Evolutionary conservation across 2,888 invertebrate genomes (phyloP).

Genomic region (Cerceris rybyensis): DNA sequence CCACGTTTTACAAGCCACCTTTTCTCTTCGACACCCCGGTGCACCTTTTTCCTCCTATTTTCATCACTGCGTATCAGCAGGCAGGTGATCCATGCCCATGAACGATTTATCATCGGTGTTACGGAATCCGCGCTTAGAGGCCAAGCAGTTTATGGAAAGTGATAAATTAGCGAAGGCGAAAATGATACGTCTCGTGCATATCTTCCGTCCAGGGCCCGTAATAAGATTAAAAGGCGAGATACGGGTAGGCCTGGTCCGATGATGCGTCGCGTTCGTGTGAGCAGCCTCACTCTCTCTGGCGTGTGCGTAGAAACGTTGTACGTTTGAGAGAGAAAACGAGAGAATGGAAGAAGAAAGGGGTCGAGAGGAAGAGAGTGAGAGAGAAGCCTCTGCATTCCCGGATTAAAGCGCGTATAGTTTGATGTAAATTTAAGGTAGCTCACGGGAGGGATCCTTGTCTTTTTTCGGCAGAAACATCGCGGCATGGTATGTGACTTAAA

Average conservation of each 20-base stretch:
- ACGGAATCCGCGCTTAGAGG: constrained; percentile 62
- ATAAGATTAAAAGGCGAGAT: constrained; percentile 76
- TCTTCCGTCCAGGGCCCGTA: constrained; percentile 68
- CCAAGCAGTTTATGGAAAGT: constrained; percentile 64
- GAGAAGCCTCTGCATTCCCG: constrained; percentile 60
- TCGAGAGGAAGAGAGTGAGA: constrained; percentile 10
- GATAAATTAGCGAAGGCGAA: constrained; percentile 71
- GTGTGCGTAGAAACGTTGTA: constrained; percentile 12
- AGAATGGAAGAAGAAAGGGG: neutral
- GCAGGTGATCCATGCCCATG: constrained; percentile 37
- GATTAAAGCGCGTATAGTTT: constrained; percentile 74
- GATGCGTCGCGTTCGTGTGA: constrained; percentile 29
- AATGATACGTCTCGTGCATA: constrained; percentile 72
- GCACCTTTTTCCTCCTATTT: neutral
- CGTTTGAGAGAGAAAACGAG: neutral
- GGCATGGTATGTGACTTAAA: constrained; percentile 75
- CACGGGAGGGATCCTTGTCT: constrained; percentile 70
- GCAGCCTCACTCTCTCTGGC: constrained; percentile 20
- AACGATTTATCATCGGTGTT: constrained; percentile 62
- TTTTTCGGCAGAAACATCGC: constrained; percentile 71
- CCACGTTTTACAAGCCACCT: neutral
- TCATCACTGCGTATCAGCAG: constrained; percentile 39
- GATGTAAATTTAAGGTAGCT: constrained; percentile 77
- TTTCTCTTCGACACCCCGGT: neutral
- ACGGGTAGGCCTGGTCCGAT: constrained; percentile 62